Conservation (phyloP, 1,140 invertebrate species). For the Drosophila grimshawi region DNA sequence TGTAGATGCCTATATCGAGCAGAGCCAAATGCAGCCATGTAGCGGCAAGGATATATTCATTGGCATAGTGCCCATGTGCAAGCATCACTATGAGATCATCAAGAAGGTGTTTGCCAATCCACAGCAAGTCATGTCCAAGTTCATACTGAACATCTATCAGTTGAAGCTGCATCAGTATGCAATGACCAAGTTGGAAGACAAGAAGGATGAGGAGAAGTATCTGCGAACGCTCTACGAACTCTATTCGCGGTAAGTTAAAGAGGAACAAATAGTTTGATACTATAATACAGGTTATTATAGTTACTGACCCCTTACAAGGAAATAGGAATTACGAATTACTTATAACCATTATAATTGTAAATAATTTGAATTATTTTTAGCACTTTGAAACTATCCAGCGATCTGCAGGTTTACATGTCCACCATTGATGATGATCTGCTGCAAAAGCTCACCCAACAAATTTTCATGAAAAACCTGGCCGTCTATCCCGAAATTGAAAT, state of each 20-base stretch:
- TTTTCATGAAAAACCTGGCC: constrained; percentile 92
- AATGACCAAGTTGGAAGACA: constrained; percentile 91
- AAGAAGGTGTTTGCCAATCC: constrained; percentile 98
- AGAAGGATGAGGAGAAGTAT: constrained; percentile 93
- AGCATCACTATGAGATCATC: constrained; percentile 94
- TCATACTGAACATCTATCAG: constrained; percentile 98
- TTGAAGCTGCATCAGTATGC: constrained; percentile 95
- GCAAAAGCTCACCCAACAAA: constrained; percentile 91
- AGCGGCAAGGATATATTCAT: constrained; percentile 94
- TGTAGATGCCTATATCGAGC: constrained; percentile 98
- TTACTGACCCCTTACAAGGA: background rate
- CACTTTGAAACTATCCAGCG: constrained; percentile 90
- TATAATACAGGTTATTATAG: too few relatives aligned
- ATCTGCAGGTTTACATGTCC: constrained; percentile 90
- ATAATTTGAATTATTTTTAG: constrained; percentile 66
- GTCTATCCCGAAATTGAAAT: constrained; percentile 90
- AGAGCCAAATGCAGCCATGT: constrained; percentile 93
- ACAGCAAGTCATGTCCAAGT: constrained; percentile 99
- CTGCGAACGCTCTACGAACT: constrained; percentile 94
- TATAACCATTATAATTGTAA: too few relatives aligned
- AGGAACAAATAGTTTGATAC: too few relatives aligned
- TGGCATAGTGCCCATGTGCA: constrained; percentile 95
- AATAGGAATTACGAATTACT: too few relatives aligned
- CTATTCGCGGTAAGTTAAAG: constrained; percentile 88
- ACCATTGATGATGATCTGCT: constrained; percentile 93